Evolutionary conservation across 2,888 invertebrate genomes (phyloP), one percentile per base, ranked within the genome.

Genomic region (Deroplatys truncata): DNA sequence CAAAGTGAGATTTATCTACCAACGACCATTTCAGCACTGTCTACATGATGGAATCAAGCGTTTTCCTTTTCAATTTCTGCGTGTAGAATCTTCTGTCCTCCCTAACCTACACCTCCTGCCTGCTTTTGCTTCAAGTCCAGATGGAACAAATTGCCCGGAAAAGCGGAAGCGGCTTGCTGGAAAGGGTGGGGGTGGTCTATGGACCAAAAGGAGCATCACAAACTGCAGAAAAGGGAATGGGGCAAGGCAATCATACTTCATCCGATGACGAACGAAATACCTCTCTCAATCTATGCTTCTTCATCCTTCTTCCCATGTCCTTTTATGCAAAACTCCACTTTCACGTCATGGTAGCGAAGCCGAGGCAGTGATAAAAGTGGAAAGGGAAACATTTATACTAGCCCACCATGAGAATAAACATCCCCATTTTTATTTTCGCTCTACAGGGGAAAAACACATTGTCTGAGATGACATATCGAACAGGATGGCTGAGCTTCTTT

Each of bases 81-180:
- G 16, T 25, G 20, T 72, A 72, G 56, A 72, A 72, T 72, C 56
- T 25, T 72, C 56, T 72, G 56, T 20, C 56, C 56, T 20, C 25
- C 56, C 56, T 72, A 72, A 72, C 56, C 56, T 72, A 72, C 56
- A 72, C 25, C 28, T n/a, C 13, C 86, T 49, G 43, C 43, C 28
- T n/a, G 56, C 56, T 49, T 49, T 72, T 49, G 25, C 86, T 28
- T 43, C 43, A 43, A 43, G 43, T 43, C 43, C 43, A 43, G 43
- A 43, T 72, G 49, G 43, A 35, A 86, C 28, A 86, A 86, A 86
- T 86, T 86, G 86, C 72, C 72, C 86, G 86, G 86, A 86, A 86
- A 88, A 35, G 83, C 82, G 28, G 85, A 28, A 72, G 43, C 43
- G 28, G 88, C 43, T n/a, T 49, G 15, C 29, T 29, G 83, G 82